Percentiles rank a stretch among this genome's conserved stretches.
Evolutionary conservation across 2,113 vertebrate species (phyloP).

Genomic region (Scomber colias): DNA sequence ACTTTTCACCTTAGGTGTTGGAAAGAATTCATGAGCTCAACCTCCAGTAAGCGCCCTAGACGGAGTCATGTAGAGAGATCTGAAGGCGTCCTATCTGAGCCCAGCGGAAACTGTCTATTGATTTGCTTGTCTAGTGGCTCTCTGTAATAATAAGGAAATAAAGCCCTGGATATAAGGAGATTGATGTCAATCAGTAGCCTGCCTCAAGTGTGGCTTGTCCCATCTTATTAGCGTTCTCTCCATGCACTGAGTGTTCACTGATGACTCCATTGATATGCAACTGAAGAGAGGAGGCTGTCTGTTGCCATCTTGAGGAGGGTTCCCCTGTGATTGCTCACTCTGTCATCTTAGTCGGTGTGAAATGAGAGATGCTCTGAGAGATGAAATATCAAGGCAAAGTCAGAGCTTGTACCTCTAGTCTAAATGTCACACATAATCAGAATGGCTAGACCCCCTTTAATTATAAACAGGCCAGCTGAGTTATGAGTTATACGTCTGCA

Average conservation of each 20-base stretch:
- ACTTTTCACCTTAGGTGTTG: constrained; percentile 26
- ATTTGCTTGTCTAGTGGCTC: constrained; percentile 78
- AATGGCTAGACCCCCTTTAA: constrained; percentile 7
- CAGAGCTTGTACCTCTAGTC: constrained; percentile 12
- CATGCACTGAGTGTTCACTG: constrained; percentile 76
- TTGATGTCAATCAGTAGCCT: constrained; percentile 80
- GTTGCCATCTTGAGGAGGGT: constrained; percentile 73
- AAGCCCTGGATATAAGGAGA: constrained; percentile 80
- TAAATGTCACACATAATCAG: constrained; percentile 40
- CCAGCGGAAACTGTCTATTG: constrained; percentile 76
- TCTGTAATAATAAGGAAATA: constrained; percentile 82
- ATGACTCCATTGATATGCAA: constrained; percentile 83
- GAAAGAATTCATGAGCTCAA: constrained; percentile 42
- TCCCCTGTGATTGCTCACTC: constrained; percentile 74
- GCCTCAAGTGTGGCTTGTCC: constrained; percentile 76
- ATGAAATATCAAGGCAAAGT: constrained; percentile 50
- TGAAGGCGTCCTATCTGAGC: constrained; percentile 52
- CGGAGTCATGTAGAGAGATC: constrained; percentile 53
- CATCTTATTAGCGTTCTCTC: constrained; percentile 78
- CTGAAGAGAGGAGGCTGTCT: constrained; percentile 64
- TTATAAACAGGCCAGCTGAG: constrained; percentile 22
- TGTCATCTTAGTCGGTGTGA: constrained; percentile 46
- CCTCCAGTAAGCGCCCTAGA: constrained; percentile 38
- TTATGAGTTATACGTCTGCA: neutral
- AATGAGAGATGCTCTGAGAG: constrained; percentile 28